Percentiles rank a stretch among this genome's conserved stretches.
Evolutionary conservation across 2,113 vertebrate genomes (phyloP).

Genomic region (Ceyx cyanopectus): DNA sequence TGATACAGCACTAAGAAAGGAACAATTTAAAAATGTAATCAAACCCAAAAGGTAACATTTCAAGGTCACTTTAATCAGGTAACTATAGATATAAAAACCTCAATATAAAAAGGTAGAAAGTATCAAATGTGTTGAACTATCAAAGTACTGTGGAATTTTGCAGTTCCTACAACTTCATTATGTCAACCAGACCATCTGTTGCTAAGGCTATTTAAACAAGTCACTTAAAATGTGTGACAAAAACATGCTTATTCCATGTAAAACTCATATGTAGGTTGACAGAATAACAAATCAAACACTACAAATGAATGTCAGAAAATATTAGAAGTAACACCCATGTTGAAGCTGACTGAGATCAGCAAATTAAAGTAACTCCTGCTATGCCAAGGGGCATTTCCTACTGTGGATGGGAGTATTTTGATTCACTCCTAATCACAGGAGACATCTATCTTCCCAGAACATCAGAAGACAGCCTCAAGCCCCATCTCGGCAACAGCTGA

Average conservation of each 20-base stretch:
- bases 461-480: background rate
- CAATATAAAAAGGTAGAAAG: constrained; percentile 3
- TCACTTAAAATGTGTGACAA: background rate
- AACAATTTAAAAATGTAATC: constrained; percentile 16
- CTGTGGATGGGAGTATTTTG: background rate
- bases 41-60: constrained; percentile 1
- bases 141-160: constrained; percentile 1
- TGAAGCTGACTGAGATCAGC: background rate
- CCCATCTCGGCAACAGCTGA: accelerated
- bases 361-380: background rate
- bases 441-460: background rate
- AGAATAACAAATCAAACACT: constrained; percentile 30
- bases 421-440: background rate
- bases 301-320: constrained; percentile 29
- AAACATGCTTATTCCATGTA: constrained; percentile 24
- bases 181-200: constrained; percentile 68
- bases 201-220: constrained; percentile 66
- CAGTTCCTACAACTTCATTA: constrained; percentile 33
- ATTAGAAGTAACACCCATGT: constrained; percentile 5
- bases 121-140: constrained; percentile 12
- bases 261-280: constrained; percentile 25
- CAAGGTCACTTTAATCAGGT: background rate
- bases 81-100: constrained; percentile 13
- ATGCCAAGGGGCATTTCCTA: background rate
- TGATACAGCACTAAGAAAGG: constrained; percentile 13